phyloP scores from a whole-genome alignment of 2,113 vertebrate genomes.

The Numenius arquata region DNA sequence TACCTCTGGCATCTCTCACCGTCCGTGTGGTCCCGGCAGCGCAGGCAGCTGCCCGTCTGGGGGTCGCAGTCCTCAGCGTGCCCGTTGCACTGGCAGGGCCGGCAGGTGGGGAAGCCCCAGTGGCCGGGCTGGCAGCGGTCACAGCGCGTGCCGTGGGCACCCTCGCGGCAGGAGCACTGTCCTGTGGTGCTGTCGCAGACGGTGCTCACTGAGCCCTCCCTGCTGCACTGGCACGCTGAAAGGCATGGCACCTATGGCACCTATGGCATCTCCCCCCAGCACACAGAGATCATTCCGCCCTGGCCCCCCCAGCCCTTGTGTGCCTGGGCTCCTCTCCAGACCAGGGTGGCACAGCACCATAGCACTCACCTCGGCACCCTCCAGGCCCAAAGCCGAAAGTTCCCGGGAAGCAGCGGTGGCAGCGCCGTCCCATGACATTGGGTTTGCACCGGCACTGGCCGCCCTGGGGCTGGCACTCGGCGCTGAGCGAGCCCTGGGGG shows the following conservation, averaged over 20 bases:
- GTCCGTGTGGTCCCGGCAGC: slow-evolving; percentile 86
- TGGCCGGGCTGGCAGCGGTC: slow-evolving; percentile 88
- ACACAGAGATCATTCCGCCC: neutral
- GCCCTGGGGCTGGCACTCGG: slow-evolving; percentile 83
- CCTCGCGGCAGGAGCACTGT: slow-evolving; percentile 87
- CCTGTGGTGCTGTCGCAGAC: slow-evolving; percentile 85
- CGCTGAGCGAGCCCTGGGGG: slow-evolving; percentile 89
- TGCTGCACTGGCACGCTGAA: slow-evolving; percentile 88
- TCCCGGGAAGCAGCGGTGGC: slow-evolving; percentile 85
- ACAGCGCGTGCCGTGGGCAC: slow-evolving; percentile 84
- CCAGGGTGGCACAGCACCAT: accelerated
- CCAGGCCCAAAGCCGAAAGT: slow-evolving; percentile 88
- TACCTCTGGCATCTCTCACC: slow-evolving; percentile 92
- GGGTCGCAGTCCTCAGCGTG: slow-evolving; percentile 85
- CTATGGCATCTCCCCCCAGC: accelerated
- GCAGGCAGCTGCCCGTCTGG: slow-evolving; percentile 82
- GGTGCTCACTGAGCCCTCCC: slow-evolving; percentile 81
- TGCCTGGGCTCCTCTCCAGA: neutral
- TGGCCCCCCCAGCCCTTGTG: accelerated
- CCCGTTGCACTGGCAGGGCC: slow-evolving; percentile 87
- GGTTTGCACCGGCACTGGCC: slow-evolving; percentile 93
- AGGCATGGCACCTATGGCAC: neutral
- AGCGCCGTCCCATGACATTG: slow-evolving; percentile 84
- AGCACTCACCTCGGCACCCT: slow-evolving; percentile 85
- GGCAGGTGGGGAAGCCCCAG: slow-evolving; percentile 93